Evolutionary conservation across 1,140 invertebrate species (phyloP).

Genomic region (Drosophila subpulchrella): DNA sequence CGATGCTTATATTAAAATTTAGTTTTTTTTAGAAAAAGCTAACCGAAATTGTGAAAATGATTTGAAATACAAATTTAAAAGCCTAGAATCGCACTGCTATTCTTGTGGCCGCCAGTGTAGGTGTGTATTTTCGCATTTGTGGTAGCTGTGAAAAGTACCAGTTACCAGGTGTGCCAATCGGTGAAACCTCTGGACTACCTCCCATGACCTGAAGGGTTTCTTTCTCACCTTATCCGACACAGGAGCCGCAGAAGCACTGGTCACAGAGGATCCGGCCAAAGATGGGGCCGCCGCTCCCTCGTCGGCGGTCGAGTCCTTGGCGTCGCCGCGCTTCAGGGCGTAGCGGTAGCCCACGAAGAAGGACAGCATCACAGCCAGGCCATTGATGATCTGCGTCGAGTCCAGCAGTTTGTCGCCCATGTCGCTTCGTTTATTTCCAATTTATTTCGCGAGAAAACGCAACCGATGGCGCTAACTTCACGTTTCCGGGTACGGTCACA

Average conservation of each 20-base stretch:
- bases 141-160: background rate
- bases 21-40: too few relatives aligned
- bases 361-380: slow-evolving; percentile 80
- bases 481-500: slow-evolving; percentile 34
- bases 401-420: slow-evolving; percentile 82
- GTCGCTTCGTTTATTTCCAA: slow-evolving; percentile 4
- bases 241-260: slow-evolving; percentile 33
- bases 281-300: slow-evolving; percentile 23
- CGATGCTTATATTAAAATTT: too few relatives aligned
- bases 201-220: background rate
- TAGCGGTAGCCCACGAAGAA: slow-evolving; percentile 84
- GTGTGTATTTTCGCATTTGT: slow-evolving; percentile 3
- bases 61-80: background rate
- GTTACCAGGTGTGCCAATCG: background rate
- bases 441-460: slow-evolving; percentile 45
- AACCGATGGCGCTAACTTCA: slow-evolving; percentile 47
- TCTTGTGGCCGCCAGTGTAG: slow-evolving; percentile 4
- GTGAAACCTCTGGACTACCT: background rate
- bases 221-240: slow-evolving; percentile 57
- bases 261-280: slow-evolving; percentile 18
- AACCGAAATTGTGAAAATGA: too few relatives aligned
- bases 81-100: background rate
- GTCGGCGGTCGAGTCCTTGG: slow-evolving; percentile 47
- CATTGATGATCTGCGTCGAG: slow-evolving; percentile 80
- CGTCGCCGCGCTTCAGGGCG: slow-evolving; percentile 69